phyloP scores from a whole-genome alignment of 2,888 invertebrate genomes.

The Fragum whitleyi region DNA sequence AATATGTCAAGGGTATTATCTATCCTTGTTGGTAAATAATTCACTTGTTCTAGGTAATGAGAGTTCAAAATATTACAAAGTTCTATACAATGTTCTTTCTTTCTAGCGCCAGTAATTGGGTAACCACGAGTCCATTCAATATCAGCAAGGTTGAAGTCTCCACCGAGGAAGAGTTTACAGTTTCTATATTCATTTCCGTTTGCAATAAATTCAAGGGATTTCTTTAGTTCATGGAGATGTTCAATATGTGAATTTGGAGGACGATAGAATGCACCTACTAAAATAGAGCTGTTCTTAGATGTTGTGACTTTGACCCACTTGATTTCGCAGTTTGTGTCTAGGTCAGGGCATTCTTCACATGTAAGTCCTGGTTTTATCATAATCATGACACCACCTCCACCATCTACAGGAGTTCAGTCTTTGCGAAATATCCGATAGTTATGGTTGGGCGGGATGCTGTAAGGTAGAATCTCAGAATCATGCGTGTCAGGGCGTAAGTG shows the following conservation, averaged over 20 bases:
- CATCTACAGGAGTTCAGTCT: slow-evolving; percentile 35
- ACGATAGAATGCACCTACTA: slow-evolving; percentile 34
- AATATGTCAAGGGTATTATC: slow-evolving; percentile 34
- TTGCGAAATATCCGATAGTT: slow-evolving; percentile 25
- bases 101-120: slow-evolving; percentile 28
- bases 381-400: slow-evolving; percentile 33
- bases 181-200: slow-evolving; percentile 11
- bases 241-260: slow-evolving; percentile 34
- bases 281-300: slow-evolving; percentile 13
- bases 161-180: slow-evolving; percentile 19
- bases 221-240: slow-evolving; percentile 29
- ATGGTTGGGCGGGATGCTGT: slow-evolving; percentile 20
- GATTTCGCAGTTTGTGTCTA: slow-evolving; percentile 39
- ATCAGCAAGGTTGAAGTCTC: slow-evolving; percentile 36
- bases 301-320: slow-evolving; percentile 35
- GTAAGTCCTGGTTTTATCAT: slow-evolving; percentile 32
- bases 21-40: slow-evolving; percentile 35
- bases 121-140: slow-evolving; percentile 36
- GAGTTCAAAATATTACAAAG: slow-evolving; percentile 3
- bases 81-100: slow-evolving; percentile 35
- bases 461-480: slow-evolving; percentile 35
- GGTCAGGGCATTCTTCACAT: slow-evolving; percentile 36
- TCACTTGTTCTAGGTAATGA: slow-evolving; percentile 29
- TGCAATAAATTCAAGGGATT: slow-evolving; percentile 18
- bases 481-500: slow-evolving; percentile 23